Evolutionary conservation across 2,113 vertebrate genomes (phyloP).

Genomic region (Phrynosoma platyrhinos): DNA sequence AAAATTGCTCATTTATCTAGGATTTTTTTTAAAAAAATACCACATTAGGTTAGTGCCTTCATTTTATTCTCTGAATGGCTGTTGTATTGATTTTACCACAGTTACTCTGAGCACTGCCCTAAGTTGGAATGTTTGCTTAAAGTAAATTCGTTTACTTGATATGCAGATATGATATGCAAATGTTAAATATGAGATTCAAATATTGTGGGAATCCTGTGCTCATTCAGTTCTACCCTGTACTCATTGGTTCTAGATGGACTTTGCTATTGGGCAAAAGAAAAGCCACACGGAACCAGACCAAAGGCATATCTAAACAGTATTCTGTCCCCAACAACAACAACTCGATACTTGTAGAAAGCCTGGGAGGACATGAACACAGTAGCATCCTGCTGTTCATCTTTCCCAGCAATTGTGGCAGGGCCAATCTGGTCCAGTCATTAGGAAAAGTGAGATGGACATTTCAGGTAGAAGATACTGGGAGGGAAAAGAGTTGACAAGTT

Average conservation of each 20-base stretch:
- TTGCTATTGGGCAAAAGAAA: neutral
- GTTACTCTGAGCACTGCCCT: neutral
- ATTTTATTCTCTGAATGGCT: neutral
- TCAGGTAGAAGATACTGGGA: too few relatives aligned
- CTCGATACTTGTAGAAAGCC: neutral
- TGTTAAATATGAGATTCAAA: neutral
- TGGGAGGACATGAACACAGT: neutral
- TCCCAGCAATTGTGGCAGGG: neutral
- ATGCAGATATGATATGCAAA: too few relatives aligned
- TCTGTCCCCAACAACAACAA: neutral
- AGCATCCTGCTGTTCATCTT: neutral
- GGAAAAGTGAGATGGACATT: neutral
- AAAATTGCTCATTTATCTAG: neutral
- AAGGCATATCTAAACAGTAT: neutral
- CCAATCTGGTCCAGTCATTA: neutral
- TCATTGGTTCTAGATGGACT: neutral
- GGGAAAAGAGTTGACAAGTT: too few relatives aligned
- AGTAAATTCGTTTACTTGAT: neutral
- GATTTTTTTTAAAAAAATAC: neutral
- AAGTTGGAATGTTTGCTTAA: neutral
- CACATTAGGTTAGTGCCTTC: neutral
- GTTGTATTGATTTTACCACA: neutral
- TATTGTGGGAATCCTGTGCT: neutral
- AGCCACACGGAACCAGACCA: neutral
- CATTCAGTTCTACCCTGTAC: neutral